Conservation (phyloP, 2,113 vertebrate species). For the Neodon shergylaensis region DNA sequence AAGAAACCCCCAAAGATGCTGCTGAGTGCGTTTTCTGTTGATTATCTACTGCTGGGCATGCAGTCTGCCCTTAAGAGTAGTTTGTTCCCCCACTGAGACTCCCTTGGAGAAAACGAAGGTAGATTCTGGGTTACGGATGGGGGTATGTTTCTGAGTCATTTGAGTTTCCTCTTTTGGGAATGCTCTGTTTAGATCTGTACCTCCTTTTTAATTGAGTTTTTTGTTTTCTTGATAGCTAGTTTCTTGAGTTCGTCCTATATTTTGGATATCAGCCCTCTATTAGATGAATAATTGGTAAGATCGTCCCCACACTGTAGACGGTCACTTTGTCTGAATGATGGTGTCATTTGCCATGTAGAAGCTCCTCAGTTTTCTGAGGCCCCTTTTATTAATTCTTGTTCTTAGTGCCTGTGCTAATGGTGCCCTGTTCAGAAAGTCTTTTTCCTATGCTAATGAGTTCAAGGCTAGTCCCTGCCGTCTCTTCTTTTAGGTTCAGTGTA, state of each 20-base stretch:
- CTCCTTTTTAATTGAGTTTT: background rate
- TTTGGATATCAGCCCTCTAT: background rate
- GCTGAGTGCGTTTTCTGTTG: background rate
- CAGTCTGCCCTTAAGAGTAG: too few relatives aligned
- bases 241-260: background rate
- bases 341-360: background rate
- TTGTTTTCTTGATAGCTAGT: background rate
- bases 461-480: background rate
- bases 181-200: background rate
- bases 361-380: background rate
- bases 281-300: background rate
- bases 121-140: background rate
- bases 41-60: background rate
- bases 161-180: background rate
- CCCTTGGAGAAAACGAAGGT: background rate
- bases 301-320: background rate
- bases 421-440: background rate
- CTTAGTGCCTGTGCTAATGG: background rate
- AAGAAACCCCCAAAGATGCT: background rate
- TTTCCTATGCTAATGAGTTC: background rate
- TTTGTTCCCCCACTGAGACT: background rate
- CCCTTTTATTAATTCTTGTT: background rate
- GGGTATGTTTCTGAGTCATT: background rate
- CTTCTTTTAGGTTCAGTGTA: background rate
- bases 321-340: background rate